These are phyloP conservation scores for Sarcophaga carnaria DNA, from an alignment of 2,888 invertebrate species.

Conservation along the genomic window DNA sequence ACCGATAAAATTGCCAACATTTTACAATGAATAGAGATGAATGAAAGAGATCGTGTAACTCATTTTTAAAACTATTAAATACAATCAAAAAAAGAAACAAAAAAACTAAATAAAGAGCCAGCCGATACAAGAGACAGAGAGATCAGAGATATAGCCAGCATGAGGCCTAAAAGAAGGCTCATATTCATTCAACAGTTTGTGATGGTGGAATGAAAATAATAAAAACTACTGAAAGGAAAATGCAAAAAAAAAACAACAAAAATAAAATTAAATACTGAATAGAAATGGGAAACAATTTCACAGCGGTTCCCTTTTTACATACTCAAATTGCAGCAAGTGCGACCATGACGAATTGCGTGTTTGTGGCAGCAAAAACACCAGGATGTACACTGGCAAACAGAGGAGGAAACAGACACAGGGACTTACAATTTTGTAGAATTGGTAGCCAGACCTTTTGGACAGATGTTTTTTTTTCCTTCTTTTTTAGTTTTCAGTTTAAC, in stretches of 20 bases:
- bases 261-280: constrained; percentile 14
- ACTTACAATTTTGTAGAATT: not conserved
- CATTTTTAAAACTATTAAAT: constrained; percentile 35
- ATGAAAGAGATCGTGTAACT: constrained; percentile 29
- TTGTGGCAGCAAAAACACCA: constrained; percentile 2
- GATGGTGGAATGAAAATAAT: not conserved
- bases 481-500: constrained; percentile 18
- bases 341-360: constrained; percentile 66
- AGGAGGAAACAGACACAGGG: not conserved
- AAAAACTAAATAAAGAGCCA: not conserved
- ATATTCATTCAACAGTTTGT: constrained; percentile 9
- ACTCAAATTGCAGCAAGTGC: constrained; percentile 61
- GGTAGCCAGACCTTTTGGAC: constrained; percentile 2
- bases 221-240: constrained; percentile 29
- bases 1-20: constrained; percentile 22
- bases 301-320: constrained; percentile 52
- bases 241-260: not conserved
- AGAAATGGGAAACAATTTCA: not conserved
- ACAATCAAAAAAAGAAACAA: no score
- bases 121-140: not conserved
- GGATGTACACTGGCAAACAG: not conserved
- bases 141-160: constrained; percentile 23
- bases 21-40: constrained; percentile 16
- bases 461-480: constrained; percentile 35
- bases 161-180: constrained; percentile 7